Evolutionary conservation across 2,113 vertebrate genomes (phyloP), one percentile per base, ranked within the genome.

Genomic region (Trinectes maculatus): DNA sequence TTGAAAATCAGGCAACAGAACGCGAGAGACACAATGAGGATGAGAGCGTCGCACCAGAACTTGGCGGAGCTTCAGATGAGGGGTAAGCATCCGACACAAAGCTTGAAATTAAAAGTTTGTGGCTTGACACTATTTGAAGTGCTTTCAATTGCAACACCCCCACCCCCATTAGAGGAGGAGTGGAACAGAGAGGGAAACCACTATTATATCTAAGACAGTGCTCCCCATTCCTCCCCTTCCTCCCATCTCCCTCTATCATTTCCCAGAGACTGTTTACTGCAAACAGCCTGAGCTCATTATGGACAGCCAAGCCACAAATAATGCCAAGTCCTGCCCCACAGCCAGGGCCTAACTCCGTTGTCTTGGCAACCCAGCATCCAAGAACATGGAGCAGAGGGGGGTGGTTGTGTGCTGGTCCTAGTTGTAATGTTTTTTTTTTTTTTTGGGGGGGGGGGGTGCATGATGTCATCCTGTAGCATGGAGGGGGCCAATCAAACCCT

Each of bases 331-430:
- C 92, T 91, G 91, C 91, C 91, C 91, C 84, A 71, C 80, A 69
- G 34, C 82, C 70, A 72, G 71, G 83, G 84, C 83, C 90, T 83
- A 86, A 86, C 84, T 62, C 88, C 44, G 92, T 95, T 80, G 67
- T 92, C 94, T 63, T 77, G 91, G 93, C 91, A 93, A 96, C 93
- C 8, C 88, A 89, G 85, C 90, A 92, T 94, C 95, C 94, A 85
- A 79, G 91, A 83, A 73, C 79, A 72, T 40, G 72, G 74, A 83
- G 78, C 62, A 72, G 81, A 76, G 36, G n/a, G 43, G 29, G 66
- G 42, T 51, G 9, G 29, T 44, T 55, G 66, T 55, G 42, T 51
- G 9, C 25, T 44, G 59, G 66, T 55, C 59, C 49, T 79, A 63
- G 66, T 77, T 64, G 63, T 67, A 56, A 60, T 54, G 52, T 57